A percentile compares a stretch with the other conserved stretches of the same genome.
phyloP scores from a whole-genome alignment of 2,113 vertebrate species.

The Rhipidura dahli region DNA sequence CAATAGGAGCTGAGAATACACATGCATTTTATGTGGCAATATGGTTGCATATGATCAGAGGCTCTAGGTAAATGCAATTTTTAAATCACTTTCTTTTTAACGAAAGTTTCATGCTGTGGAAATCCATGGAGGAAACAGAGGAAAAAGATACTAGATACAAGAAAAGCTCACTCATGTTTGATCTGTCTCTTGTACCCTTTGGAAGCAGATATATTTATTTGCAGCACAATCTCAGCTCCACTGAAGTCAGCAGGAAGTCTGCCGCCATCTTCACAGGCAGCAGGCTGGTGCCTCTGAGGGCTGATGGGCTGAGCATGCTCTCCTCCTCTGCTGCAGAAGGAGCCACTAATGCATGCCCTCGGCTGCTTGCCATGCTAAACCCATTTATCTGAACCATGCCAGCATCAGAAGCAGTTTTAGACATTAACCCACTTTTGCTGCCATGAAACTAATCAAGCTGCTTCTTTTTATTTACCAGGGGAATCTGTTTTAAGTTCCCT shows the following conservation, averaged over 20 bases:
- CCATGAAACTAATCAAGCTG: slow-evolving; percentile 18
- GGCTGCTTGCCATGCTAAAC: slow-evolving; percentile 29
- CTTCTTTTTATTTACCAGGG: background rate
- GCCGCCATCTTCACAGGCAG: background rate
- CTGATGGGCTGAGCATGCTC: background rate
- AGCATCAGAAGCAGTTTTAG: slow-evolving; percentile 5
- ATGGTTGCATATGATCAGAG: background rate
- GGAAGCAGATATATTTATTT: slow-evolving; percentile 30
- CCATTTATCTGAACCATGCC: slow-evolving; percentile 22
- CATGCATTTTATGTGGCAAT: background rate
- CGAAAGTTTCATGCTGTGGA: background rate
- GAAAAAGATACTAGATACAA: background rate
- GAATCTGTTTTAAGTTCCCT: background rate
- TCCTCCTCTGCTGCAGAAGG: background rate
- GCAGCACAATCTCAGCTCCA: background rate
- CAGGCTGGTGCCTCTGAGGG: background rate
- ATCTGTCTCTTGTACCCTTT: background rate
- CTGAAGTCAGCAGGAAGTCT: slow-evolving; percentile 5
- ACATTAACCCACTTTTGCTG: slow-evolving; percentile 27
- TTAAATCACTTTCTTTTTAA: background rate
- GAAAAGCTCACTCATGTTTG: background rate
- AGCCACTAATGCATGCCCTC: background rate
- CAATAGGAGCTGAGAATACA: background rate
- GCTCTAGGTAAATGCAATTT: background rate
- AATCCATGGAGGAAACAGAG: background rate